Evolutionary conservation across 2,888 invertebrate genomes (phyloP).

Genomic region (Byasa hedistus): DNA sequence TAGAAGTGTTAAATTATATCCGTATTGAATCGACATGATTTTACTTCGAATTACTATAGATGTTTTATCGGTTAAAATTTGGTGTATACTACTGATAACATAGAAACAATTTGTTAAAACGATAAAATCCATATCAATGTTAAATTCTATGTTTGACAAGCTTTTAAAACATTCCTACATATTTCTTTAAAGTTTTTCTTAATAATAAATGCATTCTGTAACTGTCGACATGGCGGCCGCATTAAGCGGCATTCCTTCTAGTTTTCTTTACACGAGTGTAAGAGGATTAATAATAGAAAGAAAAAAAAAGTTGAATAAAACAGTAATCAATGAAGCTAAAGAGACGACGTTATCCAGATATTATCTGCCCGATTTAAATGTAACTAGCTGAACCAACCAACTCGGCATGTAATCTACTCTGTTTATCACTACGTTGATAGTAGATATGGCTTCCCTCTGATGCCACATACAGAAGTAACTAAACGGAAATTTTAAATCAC

Average conservation of each 20-base stretch:
- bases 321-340: constrained; percentile 13
- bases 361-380: constrained; percentile 8
- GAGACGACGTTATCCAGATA: background rate
- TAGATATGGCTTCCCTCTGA: background rate
- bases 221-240: background rate
- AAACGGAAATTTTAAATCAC: background rate
- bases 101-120: background rate
- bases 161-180: constrained; percentile 2
- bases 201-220: background rate
- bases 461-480: constrained; percentile 1
- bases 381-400: background rate
- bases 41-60: no score
- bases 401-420: constrained; percentile 8
- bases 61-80: background rate
- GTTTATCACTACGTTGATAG: constrained; percentile 7
- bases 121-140: background rate
- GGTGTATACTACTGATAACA: background rate
- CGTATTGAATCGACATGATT: background rate
- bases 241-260: background rate
- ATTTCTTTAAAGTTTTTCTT: background rate
- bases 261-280: background rate
- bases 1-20: background rate
- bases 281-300: background rate
- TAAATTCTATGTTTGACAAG: background rate
- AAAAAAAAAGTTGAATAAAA: background rate